Conservation (phyloP, 1,140 invertebrate species). For the Oedothorax gibbosus region DNA sequence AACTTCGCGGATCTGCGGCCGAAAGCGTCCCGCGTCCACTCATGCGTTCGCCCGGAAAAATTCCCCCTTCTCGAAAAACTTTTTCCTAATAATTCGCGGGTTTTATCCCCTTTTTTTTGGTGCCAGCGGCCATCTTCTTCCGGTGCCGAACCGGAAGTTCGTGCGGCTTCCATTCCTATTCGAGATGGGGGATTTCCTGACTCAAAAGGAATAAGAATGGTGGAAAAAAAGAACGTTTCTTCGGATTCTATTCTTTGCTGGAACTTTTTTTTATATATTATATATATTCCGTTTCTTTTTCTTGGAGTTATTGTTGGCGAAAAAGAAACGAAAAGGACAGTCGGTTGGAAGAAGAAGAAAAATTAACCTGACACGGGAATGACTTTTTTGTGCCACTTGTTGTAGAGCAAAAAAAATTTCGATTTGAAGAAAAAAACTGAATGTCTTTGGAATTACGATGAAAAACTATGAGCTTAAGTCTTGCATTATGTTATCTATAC, state of each 20-base stretch:
- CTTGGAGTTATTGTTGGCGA: too few relatives aligned
- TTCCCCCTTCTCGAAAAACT: not conserved
- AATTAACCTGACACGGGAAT: too few relatives aligned
- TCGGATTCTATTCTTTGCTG: not conserved
- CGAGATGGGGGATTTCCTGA: conserved; percentile 45
- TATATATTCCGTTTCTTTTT: too few relatives aligned
- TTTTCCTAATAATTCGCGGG: not conserved
- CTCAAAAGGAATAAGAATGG: conserved; percentile 10
- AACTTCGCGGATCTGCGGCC: conserved; percentile 1
- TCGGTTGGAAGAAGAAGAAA: too few relatives aligned
- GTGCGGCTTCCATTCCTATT: conserved; percentile 45
- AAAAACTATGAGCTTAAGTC: too few relatives aligned
- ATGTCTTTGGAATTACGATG: too few relatives aligned
- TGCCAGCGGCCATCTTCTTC: conserved; percentile 48
- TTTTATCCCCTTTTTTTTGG: conserved; percentile 10
- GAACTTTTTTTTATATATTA: not conserved
- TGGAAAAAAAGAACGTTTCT: conserved; percentile 24
- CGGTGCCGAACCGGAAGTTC: conserved; percentile 46
- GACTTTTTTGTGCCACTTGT: too few relatives aligned
- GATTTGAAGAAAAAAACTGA: too few relatives aligned
- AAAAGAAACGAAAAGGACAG: too few relatives aligned
- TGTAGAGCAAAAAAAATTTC: too few relatives aligned
- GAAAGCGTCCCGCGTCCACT: not conserved
- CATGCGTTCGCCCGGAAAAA: conserved; percentile 14
- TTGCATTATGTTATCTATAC: too few relatives aligned